These are phyloP conservation scores for Uropsilus gracilis DNA, from an alignment of 2,113 vertebrate species.

Conservation along the genomic window DNA sequence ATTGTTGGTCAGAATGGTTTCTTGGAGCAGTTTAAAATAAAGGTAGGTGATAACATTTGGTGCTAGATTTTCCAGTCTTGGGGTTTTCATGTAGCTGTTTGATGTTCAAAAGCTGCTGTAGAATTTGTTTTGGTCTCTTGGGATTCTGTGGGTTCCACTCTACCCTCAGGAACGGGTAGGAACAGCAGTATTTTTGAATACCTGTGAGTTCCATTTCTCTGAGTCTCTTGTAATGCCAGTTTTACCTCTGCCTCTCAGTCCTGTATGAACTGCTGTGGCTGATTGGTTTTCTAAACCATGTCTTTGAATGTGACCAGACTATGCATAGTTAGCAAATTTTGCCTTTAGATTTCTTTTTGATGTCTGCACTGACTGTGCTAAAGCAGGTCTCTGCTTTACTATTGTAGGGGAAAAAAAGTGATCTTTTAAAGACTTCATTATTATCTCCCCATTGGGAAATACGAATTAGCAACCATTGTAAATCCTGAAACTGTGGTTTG, in stretches of 20 bases:
- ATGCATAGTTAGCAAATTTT: not conserved
- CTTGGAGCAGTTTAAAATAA: conserved; percentile 36
- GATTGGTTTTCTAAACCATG: not conserved
- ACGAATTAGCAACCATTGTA: not conserved
- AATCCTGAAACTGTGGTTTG: not conserved
- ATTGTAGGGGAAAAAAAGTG: not conserved
- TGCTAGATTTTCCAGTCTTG: not conserved
- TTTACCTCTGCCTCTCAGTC: not conserved
- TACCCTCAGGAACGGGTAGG: too few relatives aligned
- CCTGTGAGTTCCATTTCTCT: not conserved
- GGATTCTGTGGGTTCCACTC: not conserved
- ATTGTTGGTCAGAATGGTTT: not conserved
- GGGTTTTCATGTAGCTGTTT: not conserved
- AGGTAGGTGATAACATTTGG: not conserved
- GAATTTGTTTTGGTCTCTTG: not conserved
- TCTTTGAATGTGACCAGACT: not conserved
- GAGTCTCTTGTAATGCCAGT: not conserved
- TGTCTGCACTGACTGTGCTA: not conserved
- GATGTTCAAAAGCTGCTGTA: not conserved
- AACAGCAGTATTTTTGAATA: not conserved
- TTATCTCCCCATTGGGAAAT: not conserved
- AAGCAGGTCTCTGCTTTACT: not conserved
- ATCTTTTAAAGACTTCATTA: not conserved
- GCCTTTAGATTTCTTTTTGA: not conserved
- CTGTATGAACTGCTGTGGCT: not conserved